These are phyloP conservation scores for Parus major DNA, from an alignment of 2,113 vertebrate species.

Conservation along the genomic window DNA sequence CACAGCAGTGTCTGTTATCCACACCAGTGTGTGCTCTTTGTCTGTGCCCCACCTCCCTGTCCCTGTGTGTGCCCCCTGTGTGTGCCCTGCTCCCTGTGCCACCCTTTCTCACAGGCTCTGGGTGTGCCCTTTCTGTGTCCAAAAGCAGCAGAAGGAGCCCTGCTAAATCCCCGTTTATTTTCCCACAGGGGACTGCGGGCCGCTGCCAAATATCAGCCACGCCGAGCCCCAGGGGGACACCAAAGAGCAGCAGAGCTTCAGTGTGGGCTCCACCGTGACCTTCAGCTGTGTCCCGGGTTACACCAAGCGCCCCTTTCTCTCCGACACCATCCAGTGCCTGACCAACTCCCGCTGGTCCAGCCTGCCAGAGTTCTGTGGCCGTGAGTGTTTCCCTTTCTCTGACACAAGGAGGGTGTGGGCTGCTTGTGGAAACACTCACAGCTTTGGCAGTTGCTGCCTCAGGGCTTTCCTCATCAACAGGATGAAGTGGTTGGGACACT, in stretches of 20 bases:
- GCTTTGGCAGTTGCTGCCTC: background rate
- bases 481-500: background rate
- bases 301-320: background rate
- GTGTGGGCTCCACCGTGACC: background rate
- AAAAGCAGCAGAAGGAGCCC: accelerated
- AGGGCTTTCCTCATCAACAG: background rate
- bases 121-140: background rate
- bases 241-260: background rate
- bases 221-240: accelerated
- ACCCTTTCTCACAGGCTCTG: accelerated
- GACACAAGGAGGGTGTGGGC: accelerated
- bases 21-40: background rate
- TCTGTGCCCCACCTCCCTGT: background rate
- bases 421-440: accelerated
- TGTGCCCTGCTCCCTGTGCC: background rate
- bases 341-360: conserved; percentile 1
- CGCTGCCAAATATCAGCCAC: background rate
- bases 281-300: accelerated
- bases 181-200: background rate
- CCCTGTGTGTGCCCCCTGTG: too few relatives aligned
- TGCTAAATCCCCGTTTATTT: accelerated
- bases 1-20: accelerated
- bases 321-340: background rate
- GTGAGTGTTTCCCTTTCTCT: background rate
- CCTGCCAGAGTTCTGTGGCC: background rate